These are phyloP conservation scores for Microctonus hyperodae DNA, from an alignment of 2,888 invertebrate species.

Conservation along the genomic window DNA sequence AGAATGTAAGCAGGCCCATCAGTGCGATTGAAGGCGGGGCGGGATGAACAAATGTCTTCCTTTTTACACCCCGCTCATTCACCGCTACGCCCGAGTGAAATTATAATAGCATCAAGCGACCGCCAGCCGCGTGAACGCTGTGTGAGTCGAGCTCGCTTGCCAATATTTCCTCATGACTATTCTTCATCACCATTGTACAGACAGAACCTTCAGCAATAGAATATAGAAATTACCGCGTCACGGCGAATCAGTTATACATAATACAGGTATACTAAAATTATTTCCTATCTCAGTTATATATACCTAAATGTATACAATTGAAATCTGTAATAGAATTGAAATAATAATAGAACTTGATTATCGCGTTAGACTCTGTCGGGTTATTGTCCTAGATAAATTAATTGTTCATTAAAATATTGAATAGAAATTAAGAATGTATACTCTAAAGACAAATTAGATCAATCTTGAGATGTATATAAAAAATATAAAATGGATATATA, in stretches of 20 bases:
- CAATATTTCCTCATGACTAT: constrained; percentile 13
- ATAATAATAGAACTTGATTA: background rate
- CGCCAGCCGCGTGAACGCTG: constrained; percentile 6
- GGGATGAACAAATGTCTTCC: constrained; percentile 11
- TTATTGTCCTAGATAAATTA: background rate
- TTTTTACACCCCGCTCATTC: constrained; percentile 12
- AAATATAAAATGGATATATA: background rate
- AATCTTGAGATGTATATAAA: background rate
- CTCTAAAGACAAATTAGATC: background rate
- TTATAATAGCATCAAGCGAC: constrained; percentile 33
- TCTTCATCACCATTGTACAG: background rate
- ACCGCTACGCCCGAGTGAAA: constrained; percentile 33
- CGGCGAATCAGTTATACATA: background rate
- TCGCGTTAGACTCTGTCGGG: background rate
- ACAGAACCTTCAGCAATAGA: background rate
- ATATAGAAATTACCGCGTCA: background rate
- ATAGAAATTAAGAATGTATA: background rate
- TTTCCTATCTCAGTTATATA: background rate
- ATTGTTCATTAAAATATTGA: background rate
- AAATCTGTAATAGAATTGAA: background rate
- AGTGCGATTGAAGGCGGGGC: constrained; percentile 31
- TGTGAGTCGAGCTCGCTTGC: background rate
- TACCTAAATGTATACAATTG: background rate
- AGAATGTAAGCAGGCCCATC: constrained; percentile 32
- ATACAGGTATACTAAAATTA: background rate